Percentiles rank a stretch among this genome's conserved stretches.
These are phyloP conservation scores for Scrobipalpa atriplicella DNA, from an alignment of 2,888 invertebrate genomes.

Conservation along the genomic window DNA sequence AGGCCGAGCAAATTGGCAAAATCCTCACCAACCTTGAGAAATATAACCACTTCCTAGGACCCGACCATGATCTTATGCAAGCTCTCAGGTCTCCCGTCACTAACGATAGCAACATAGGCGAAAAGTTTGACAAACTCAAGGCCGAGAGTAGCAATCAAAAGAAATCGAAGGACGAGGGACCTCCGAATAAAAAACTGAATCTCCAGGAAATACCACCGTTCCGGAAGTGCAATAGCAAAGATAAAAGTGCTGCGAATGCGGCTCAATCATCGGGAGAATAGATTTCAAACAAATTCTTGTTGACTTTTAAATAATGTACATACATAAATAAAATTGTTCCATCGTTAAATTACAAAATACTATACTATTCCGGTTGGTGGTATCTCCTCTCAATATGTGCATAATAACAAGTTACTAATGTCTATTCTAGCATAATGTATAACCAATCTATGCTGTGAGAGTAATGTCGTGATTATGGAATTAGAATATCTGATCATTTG, in stretches of 20 bases:
- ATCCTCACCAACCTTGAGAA: slow-evolving; percentile 95
- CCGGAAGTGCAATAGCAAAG: slow-evolving; percentile 60
- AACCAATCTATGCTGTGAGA: slow-evolving; percentile 47
- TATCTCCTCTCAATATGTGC: slow-evolving; percentile 52
- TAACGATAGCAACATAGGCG: slow-evolving; percentile 64
- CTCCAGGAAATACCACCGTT: slow-evolving; percentile 82
- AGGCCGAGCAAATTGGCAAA: slow-evolving; percentile 97
- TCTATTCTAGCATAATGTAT: slow-evolving; percentile 44
- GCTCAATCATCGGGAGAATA: slow-evolving; percentile 49
- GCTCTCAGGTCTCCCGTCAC: slow-evolving; percentile 76
- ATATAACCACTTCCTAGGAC: slow-evolving; percentile 88
- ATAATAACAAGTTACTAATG: slow-evolving; percentile 41
- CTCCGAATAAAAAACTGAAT: slow-evolving; percentile 79
- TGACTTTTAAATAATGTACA: slow-evolving; percentile 10
- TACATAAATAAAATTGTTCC: slow-evolving; percentile 33
- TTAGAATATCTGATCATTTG: neutral
- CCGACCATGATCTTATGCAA: slow-evolving; percentile 81
- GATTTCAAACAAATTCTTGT: slow-evolving; percentile 5
- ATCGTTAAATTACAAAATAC: slow-evolving; percentile 24
- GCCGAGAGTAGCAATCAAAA: slow-evolving; percentile 70
- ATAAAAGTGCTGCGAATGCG: slow-evolving; percentile 45
- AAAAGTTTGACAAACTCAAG: slow-evolving; percentile 68
- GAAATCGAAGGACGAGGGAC: slow-evolving; percentile 79
- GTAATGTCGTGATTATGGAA: slow-evolving; percentile 48
- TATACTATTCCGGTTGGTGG: slow-evolving; percentile 44